A percentile compares a stretch with the other conserved stretches of the same genome.
Conservation (phyloP, 2,797 vertebrate genomes). For the Phoxinus dragarum region DNA sequence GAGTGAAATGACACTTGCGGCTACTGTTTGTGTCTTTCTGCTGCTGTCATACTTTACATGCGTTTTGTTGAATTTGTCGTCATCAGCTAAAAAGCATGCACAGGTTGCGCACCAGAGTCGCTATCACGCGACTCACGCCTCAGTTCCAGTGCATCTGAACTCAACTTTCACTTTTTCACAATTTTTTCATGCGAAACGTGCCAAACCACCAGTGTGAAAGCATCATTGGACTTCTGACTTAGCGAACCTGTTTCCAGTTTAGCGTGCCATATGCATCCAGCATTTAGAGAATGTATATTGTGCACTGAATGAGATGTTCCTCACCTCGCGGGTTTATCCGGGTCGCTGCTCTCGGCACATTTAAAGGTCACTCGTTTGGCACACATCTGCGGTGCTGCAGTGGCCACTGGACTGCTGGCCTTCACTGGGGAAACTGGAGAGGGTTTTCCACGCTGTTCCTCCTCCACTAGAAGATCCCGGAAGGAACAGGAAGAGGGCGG, state of each 20-base stretch:
- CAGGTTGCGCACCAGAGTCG: no score
- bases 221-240: not conserved
- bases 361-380: conserved; percentile 83
- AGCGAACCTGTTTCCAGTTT: not conserved
- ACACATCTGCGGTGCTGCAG: conserved; percentile 61
- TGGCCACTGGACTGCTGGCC: conserved; percentile 51
- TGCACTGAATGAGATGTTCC: conserved; percentile 25
- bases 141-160: no score
- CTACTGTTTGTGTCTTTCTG: no score
- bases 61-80: no score
- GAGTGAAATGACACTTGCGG: no score
- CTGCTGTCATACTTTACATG: no score
- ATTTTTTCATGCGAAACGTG: fast-evolving
- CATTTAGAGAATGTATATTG: not conserved
- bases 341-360: conserved; percentile 75
- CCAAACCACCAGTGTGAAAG: not conserved
- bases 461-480: conserved; percentile 86
- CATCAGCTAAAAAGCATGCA: no score
- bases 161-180: no score
- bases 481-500: conserved; percentile 85
- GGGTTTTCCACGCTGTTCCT: conserved; percentile 74
- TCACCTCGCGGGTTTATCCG: conserved; percentile 82
- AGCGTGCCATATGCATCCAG: not conserved
- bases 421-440: conserved; percentile 57
- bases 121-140: no score